A percentile compares a stretch with the other conserved stretches of the same genome.
These are phyloP conservation scores for Pseudanteris insignis DNA, from an alignment of 2,888 invertebrate species.

Conservation along the genomic window DNA sequence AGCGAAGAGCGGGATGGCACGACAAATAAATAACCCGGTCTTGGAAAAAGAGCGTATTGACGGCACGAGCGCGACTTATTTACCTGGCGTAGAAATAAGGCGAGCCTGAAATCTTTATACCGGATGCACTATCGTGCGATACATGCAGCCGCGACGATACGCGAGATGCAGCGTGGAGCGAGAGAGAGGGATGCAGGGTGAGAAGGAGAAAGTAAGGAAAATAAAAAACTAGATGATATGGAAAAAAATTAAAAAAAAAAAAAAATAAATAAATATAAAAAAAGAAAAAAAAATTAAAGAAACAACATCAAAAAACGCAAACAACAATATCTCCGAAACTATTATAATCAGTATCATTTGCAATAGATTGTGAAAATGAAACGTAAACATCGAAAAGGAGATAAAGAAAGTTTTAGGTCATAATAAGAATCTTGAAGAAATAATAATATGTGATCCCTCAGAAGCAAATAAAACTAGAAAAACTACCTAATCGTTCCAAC, in stretches of 20 bases:
- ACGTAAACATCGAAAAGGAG: slow-evolving; percentile 31
- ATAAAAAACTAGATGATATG: too few species aligned
- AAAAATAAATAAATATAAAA: too few species aligned
- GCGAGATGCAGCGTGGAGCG: slow-evolving; percentile 44
- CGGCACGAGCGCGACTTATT: slow-evolving; percentile 46
- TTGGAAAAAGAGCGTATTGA: slow-evolving; percentile 39
- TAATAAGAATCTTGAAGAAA: slow-evolving; percentile 27
- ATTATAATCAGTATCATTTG: slow-evolving; percentile 15
- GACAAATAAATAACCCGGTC: slow-evolving; percentile 34
- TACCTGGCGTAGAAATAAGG: slow-evolving; percentile 41
- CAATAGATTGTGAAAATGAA: slow-evolving; percentile 21
- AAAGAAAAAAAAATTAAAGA: background rate
- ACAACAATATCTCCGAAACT: slow-evolving; percentile 8
- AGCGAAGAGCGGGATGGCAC: slow-evolving; percentile 10
- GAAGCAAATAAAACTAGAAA: slow-evolving; percentile 1
- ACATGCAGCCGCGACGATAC: slow-evolving; percentile 45
- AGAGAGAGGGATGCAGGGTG: too few species aligned
- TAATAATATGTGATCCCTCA: slow-evolving; percentile 8
- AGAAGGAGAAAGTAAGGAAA: too few species aligned
- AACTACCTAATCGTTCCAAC: slow-evolving; percentile 79
- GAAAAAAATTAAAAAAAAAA: too few species aligned
- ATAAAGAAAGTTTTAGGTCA: slow-evolving; percentile 33
- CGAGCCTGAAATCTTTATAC: slow-evolving; percentile 45
- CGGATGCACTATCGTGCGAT: slow-evolving; percentile 45
- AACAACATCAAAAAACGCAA: slow-evolving; percentile 3